Base-by-base conservation (phyloP, 1,140 invertebrate species). In the Pogonus chalceus region DNA sequence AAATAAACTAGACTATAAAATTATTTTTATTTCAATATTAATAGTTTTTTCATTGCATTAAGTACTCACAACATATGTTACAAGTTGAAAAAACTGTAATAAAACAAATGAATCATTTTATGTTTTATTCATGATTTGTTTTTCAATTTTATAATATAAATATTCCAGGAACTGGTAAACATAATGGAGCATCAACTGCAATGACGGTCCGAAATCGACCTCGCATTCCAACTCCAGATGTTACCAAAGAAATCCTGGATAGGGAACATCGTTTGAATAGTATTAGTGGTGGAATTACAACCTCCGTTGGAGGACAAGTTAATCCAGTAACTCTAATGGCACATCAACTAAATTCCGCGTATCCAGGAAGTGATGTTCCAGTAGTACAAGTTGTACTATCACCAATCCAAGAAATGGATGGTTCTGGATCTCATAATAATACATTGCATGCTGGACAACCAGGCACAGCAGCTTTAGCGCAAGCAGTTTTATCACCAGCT, bases 171-270 rank as follows among this genome's bases (percentile, higher is more conserved):
- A 76, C 75, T n/a, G 76, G 76, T 53, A 87, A 87, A 66, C 69
- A 81, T 56, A 83, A 84, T 65, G 80, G 81, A n/a, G 69, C 75
- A 49, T 78, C 79, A 37, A 74, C 82, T 2, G 80, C 82, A 16
- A 75, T 79, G 53, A 78, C 80, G 12, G 69, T 87, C 51, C 84
- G 84, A 62, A 85, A 85, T 59, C 77, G 88, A 47, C 88, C 88
- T 1, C 76, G 88, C 39, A 90, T 92, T 52, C 89, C 88, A 22
- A 91, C 88, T 1, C 89, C 89, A 0, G 89, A 91, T 65, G 86
- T 88, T 1, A 82, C 85, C 12, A 89, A 87, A 67, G 86, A 88
- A 66, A 76, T 82, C 7, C 70, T 79, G 26, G 83, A 86, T 58
- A 76, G 84, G 58, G 84, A 88, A 57, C 80, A 80, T 56, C 75